A percentile compares a stretch with the other conserved stretches of the same genome.
These are phyloP conservation scores for Labia minor DNA, from an alignment of 2,888 invertebrate genomes.

Conservation along the genomic window DNA sequence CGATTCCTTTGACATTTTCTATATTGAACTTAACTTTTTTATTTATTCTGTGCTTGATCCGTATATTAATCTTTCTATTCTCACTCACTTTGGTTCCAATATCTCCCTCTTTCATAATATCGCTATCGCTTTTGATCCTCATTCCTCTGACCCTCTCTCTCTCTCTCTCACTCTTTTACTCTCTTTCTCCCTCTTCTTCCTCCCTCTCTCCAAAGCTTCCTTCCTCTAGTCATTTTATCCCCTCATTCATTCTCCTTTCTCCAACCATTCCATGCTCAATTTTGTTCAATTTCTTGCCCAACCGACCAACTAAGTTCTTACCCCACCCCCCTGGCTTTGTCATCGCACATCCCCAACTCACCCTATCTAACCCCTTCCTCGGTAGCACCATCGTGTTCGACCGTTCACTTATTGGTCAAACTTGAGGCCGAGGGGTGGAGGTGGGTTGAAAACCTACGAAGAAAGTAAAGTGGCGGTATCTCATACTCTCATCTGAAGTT, in stretches of 20 bases:
- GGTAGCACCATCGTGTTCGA: background rate
- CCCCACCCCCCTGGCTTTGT: background rate
- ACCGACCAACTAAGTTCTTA: slow-evolving; percentile 4
- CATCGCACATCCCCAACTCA: background rate
- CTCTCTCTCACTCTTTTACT: background rate
- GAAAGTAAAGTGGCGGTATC: slow-evolving; percentile 3
- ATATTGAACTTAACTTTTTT: background rate
- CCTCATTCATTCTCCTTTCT: background rate
- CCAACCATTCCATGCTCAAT: background rate
- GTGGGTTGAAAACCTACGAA: background rate
- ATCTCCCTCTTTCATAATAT: background rate
- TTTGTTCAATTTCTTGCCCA: slow-evolving; percentile 13
- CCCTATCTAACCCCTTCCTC: background rate
- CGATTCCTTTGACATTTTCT: no score
- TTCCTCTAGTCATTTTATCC: background rate
- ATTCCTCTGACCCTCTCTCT: background rate
- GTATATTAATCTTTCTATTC: slow-evolving; percentile 2
- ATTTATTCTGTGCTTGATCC: slow-evolving; percentile 4
- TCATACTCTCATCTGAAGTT: slow-evolving; percentile 2
- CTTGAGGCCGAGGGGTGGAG: background rate
- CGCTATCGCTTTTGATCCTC: background rate
- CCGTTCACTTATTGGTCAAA: slow-evolving; percentile 1
- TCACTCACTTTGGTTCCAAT: background rate
- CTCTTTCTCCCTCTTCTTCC: background rate
- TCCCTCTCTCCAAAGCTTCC: background rate